Percentiles rank a stretch among this genome's conserved stretches.
Evolutionary conservation across 2,797 vertebrate species (phyloP).

Genomic region (Anas bernieri): DNA sequence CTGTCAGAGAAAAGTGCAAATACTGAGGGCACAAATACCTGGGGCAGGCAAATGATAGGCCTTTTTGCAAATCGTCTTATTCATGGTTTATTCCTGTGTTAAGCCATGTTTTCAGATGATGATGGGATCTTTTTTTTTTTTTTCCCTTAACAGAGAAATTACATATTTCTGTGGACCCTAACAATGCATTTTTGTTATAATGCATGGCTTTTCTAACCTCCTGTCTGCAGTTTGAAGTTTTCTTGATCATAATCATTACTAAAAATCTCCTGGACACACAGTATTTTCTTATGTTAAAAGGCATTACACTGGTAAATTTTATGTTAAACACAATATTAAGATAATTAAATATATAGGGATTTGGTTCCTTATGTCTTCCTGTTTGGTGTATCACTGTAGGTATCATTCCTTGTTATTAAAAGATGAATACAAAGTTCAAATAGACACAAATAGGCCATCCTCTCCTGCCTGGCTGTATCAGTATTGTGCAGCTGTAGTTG

Average conservation of each 20-base stretch:
- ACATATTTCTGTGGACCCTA: background rate
- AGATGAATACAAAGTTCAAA: slow-evolving; percentile 42
- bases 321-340: background rate
- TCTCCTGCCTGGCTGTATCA: slow-evolving; percentile 12
- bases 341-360: background rate
- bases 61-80: background rate
- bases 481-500: slow-evolving; percentile 44
- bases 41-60: background rate
- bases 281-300: background rate
- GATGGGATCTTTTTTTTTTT: background rate
- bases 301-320: background rate
- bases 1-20: background rate
- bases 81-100: background rate
- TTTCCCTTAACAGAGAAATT: background rate
- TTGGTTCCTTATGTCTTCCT: background rate
- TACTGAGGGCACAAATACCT: background rate
- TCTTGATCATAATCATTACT: slow-evolving; percentile 12
- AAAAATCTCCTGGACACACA: background rate
- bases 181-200: slow-evolving; percentile 44
- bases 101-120: background rate
- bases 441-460: slow-evolving; percentile 34
- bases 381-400: background rate
- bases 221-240: background rate
- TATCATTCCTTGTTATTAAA: slow-evolving; percentile 34
- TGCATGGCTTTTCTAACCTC: slow-evolving; percentile 15